Evolutionary conservation across 2,888 invertebrate genomes (phyloP), one percentile per base, ranked within the genome.

Genomic region (Strigamia crassipes): DNA sequence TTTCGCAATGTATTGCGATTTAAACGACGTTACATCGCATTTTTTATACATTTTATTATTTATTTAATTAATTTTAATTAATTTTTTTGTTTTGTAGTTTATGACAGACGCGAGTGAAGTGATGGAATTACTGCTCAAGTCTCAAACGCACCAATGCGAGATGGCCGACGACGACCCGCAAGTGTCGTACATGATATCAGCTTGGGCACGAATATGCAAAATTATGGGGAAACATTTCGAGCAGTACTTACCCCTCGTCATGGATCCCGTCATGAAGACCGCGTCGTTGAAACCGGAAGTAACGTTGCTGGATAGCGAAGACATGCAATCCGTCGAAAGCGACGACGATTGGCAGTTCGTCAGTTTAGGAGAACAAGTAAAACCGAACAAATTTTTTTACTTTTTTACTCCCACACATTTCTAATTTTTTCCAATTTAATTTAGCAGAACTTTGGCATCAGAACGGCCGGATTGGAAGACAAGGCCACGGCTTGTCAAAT

Each of bases 151-250:
- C 86, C 93, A 92, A 84, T 92, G 93, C 27, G 87, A 88, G 78
- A 88, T 97, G 84, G 93, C 96, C 0, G 96, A 96, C 83, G 98
- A 99, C 87, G 98, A 99, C 89, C 97, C 97, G 1, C 97, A 97
- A 89, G 88, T 97, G 31, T 96, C 96, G 13, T 99, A 97, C 89
- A 93, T 99, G 88, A 99, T 99, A 85, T 96, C 97, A 0, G 98
- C 99, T 0, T 99, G 99, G 99, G 97, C 99, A 0, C 92, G 99
- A 84, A 97, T 99, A 89, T 99, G 99, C 89, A 97, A 97, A 89
- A 94, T 97, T 86, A 90, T 97, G 88, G 93, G 93, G 91, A 87
- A 87, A 87, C 93, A 94, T 85, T 97, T 97, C 87, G 94, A 95
- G 85, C 95, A 95, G 86, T 97, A 96, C 87, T 90, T 97, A 82